Percentiles rank a stretch among this genome's conserved stretches.
Conservation (phyloP, 1,140 invertebrate genomes). For the Atopsyche davidsoni region DNA sequence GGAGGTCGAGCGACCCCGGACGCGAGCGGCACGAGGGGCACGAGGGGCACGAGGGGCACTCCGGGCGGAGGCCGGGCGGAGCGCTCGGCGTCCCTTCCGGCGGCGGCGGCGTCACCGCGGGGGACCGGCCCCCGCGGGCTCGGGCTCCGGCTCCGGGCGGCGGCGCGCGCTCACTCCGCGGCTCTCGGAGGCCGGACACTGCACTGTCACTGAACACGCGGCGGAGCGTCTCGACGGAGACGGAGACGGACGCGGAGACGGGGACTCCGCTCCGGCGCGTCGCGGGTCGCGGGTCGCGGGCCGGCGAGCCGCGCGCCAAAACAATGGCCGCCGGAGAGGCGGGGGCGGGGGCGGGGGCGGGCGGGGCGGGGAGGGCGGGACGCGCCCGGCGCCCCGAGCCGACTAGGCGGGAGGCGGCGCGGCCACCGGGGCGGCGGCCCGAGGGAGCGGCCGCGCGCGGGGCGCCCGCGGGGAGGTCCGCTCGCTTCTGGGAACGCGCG, state of each 20-base stretch:
- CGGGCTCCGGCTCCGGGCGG: not conserved
- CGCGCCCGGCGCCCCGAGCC: slow-evolving; percentile 24
- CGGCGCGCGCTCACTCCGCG: not conserved
- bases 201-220: slow-evolving; percentile 2
- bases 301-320: slow-evolving; percentile 13
- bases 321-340: slow-evolving; percentile 22
- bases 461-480: slow-evolving; percentile 27
- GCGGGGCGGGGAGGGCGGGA: not conserved
- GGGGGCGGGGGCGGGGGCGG: slow-evolving; percentile 3
- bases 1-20: not conserved
- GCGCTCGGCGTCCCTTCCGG: not conserved
- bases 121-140: not conserved
- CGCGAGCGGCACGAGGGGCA: not conserved
- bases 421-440: slow-evolving; percentile 6
- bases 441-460: slow-evolving; percentile 12
- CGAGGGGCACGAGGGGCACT: not conserved
- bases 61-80: not conserved
- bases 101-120: not conserved
- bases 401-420: slow-evolving; percentile 8
- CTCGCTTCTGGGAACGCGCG: not conserved
- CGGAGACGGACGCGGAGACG: not conserved
- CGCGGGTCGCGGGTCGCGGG: slow-evolving; percentile 3
- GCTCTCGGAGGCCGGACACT: not conserved
- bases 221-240: not conserved
- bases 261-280: not conserved